Evolutionary conservation across 2,113 vertebrate species (phyloP), one percentile per base, ranked within the genome.

Genomic region (Semicossyphus pulcher): DNA sequence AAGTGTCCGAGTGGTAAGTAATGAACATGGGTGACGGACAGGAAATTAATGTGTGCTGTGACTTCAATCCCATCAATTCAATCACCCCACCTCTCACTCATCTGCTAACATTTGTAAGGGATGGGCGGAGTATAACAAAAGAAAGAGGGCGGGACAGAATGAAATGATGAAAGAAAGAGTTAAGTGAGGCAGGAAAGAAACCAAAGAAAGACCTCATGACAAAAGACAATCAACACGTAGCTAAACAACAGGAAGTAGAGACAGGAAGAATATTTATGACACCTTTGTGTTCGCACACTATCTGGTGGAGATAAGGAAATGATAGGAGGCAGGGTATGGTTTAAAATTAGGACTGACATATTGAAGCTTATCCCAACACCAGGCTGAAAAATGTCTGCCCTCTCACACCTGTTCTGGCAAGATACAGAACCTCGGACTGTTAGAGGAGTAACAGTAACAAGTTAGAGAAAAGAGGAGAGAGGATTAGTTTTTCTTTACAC

Each of bases 301-400:
- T 85, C 69, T 76, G 63, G 25, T 29, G 44, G 37, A 81, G 73
- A 89, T 71, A 80, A 85, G 58, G 69, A 76, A 79, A 78, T 59
- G 67, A 83, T 68, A 41, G 28, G 45, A 80, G 26, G 45, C 6
- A 4, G 29, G 21, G 69, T 75, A 44, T 73, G 72, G 66, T 70
- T 82, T 68, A 56, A 80, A 89, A 75, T 80, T 75, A 72, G 76
- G 61, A 44, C 64, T 62, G 80, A 72, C 79, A 56, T 57, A 49
- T 62, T 36, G 61, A 81, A 29, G 64, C 80, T 85, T 85, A 82
- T 85, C 65, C 81, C 29, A 53, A 77, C 71, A 66, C 48, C 41
- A 34, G 62, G 32, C 39, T 9, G 37, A 51, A 41, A 79, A 79
- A 65, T 15, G 47, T 61, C 66, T 62, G 49, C 29, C 26, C 58